Base-by-base conservation (phyloP, 2,797 vertebrate genomes). In the Falco cherrug region DNA sequence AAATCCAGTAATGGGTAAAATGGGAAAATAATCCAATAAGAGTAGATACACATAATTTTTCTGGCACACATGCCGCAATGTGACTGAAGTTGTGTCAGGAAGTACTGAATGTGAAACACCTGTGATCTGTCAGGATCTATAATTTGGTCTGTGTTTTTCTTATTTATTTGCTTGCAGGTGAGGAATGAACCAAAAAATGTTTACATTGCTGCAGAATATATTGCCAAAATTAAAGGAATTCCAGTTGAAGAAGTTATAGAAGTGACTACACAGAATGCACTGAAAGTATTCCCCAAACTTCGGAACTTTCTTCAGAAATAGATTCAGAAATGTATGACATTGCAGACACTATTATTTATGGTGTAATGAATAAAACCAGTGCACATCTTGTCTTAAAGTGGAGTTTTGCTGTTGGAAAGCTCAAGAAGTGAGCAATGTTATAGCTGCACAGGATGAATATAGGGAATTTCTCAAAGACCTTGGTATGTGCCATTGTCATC, bases 181-280 rank as follows among this genome's bases (percentile, higher is more conserved):
- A 99, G 99, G 97, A 99, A 99, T 87, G 99, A 99, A 96, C 99
- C 99, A 20, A 98, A 94, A 95, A 99, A 99, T 95, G 98, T 99
- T 93, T 89, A 97, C 13, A 33, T 99, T 73, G 98, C 98, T 94
- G 99, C 99, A 2, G 99, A 99, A 93, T 99, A 99, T 90, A 98
- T 99, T 97, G 99, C 99, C 85, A 98, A 98, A 93, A 97, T 98
- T 56, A 99, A 99, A 98, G 99, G 99, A 14, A 96, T 99, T 94
- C 97, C 99, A 8, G 91, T 99, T 97, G 98, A 99, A 97, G 98
- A 97, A 85, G 99, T 99, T 90, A 96, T 98, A 90, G 98, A 98
- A 87, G 98, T 98, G 88, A 99, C 99, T 2, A 99, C 99, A 2
- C 98, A 97, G 94, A 99, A 99, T 47, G 99, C 99, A 25, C 89